Evolutionary conservation across 2,888 invertebrate species (phyloP), one percentile per base, ranked within the genome.

Genomic region (Germaria angustata): DNA sequence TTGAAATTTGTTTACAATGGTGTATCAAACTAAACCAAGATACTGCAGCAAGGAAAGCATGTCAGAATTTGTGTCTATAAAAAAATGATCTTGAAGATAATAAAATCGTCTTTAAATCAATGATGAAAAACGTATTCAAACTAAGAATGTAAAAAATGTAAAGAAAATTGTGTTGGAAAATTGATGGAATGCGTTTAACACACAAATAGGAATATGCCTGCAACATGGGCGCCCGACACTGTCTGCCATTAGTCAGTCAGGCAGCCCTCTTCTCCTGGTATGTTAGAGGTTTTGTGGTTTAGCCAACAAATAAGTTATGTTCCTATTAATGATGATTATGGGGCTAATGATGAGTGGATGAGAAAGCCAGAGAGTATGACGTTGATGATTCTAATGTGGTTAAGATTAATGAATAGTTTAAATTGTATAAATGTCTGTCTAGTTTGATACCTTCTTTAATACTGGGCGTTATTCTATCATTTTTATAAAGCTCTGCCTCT

Each of bases 301-400:
- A 69, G 15, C 53, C 28, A 20, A 24, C 22, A 46, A 46, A 44
- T 28, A 24, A 24, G 4, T 36, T 13, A 22, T 59, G 15, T 41
- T 55, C 17, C n/a, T 13, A 41, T 51, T 17, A 41, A 53, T 51
- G 55, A 68, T 20, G 61, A 65, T 5, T 44, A 51, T 11, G 36
- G n/a, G 39, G 15, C 24, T 44, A 57, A 71, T 66, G 46, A 78
- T 68, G 68, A 72, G 59, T 57, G 36, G 77, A 36, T 24, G 24
- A 44, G 36, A 65, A 51, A 66, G n/a, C 53, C n/a, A 61, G 46
- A 20, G 36, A 51, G n/a, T 76, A 20, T 82, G 79, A 82, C 82
- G 82, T 79, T 82, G 79, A 82, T 82, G 82, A 75, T 75, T 76
- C 75, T 82, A 79, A 82, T 82, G 57, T 71, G 82, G 75, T 82